Percentiles rank a stretch among this genome's conserved stretches.
phyloP scores from a whole-genome alignment of 2,797 vertebrate genomes.

The Leontopithecus rosalia region DNA sequence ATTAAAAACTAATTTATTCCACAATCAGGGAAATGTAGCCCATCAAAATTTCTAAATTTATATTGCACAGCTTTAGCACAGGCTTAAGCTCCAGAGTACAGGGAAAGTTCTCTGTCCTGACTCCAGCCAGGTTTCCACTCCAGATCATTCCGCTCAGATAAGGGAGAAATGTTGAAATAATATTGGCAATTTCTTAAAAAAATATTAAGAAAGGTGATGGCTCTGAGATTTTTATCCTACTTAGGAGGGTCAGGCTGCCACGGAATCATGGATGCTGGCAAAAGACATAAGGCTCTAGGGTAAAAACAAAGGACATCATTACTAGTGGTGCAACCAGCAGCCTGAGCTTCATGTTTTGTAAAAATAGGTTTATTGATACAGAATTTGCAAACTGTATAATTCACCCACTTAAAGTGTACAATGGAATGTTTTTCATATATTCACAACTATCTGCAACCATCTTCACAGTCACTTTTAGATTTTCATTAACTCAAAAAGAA shows the following conservation, averaged over 20 bases:
- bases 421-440: not conserved
- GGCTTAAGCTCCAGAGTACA: not conserved
- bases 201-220: not conserved
- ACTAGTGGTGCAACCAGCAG: fast-evolving
- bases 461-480: not conserved
- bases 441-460: not conserved
- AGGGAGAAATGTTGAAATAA: not conserved
- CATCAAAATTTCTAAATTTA: not conserved
- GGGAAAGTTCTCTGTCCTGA: not conserved
- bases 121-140: not conserved
- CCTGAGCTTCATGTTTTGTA: not conserved
- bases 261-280: not conserved
- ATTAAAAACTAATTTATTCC: not conserved
- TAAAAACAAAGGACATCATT: not conserved
- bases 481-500: not conserved
- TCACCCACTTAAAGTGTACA: not conserved
- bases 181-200: not conserved
- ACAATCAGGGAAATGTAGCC: not conserved
- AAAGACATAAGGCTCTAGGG: not conserved
- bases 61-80: not conserved
- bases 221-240: not conserved
- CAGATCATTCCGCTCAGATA: not conserved
- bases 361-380: not conserved
- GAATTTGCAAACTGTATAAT: not conserved
- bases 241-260: not conserved